These are phyloP conservation scores for Branchipolynoe longqiensis DNA, from an alignment of 2,888 invertebrate genomes.

Conservation along the genomic window DNA sequence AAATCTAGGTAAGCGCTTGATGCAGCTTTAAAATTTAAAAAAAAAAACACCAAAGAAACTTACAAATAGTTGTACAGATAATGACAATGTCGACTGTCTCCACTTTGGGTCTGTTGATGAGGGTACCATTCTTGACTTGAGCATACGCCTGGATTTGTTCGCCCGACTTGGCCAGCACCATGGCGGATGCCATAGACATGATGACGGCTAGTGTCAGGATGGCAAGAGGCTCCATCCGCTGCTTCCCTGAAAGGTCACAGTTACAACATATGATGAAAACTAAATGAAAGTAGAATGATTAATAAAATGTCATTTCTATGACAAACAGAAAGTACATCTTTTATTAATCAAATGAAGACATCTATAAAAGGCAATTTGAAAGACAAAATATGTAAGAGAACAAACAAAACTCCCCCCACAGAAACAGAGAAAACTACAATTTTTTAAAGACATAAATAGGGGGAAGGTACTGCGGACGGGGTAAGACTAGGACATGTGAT, in stretches of 20 bases:
- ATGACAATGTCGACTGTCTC: slow-evolving; percentile 36
- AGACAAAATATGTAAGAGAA: background rate
- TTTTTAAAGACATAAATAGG: too few species aligned
- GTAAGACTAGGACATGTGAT: too few species aligned
- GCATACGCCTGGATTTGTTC: slow-evolving; percentile 50
- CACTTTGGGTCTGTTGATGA: background rate
- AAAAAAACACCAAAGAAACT: background rate
- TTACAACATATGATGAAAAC: too few species aligned
- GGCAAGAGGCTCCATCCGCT: slow-evolving; percentile 81
- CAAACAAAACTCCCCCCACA: background rate
- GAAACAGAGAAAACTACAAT: background rate
- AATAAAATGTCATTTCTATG: too few species aligned
- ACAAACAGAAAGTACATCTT: too few species aligned
- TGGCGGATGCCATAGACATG: slow-evolving; percentile 82
- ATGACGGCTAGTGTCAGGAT: slow-evolving; percentile 82
- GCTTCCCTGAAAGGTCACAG: slow-evolving; percentile 73
- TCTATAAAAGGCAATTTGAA: too few species aligned
- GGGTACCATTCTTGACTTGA: background rate
- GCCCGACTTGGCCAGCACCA: slow-evolving; percentile 69
- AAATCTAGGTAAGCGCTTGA: too few species aligned
- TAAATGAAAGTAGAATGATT: too few species aligned
- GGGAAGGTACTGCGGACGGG: too few species aligned
- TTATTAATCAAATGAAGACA: too few species aligned
- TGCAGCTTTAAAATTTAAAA: background rate
- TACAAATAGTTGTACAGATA: slow-evolving; percentile 52